Conservation (phyloP, 2,888 invertebrate species). For the Orthonychiurus folsomi region DNA sequence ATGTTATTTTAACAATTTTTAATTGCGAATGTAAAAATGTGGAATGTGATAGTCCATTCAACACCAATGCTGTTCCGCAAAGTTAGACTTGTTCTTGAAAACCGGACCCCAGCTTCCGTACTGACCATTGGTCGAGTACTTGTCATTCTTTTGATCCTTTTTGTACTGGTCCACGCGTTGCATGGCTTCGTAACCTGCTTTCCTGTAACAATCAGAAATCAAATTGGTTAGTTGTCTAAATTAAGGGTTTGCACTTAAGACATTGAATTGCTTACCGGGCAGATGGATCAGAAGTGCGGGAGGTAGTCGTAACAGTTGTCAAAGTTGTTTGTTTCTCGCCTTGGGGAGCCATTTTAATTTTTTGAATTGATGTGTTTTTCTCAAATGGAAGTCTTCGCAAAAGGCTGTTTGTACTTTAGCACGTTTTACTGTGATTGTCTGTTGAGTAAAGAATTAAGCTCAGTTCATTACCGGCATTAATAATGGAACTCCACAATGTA, state of each 20-base stretch:
- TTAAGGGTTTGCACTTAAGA: not conserved
- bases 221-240: not conserved
- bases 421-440: too few relatives aligned
- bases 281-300: slow-evolving; percentile 23
- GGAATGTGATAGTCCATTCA: slow-evolving; percentile 21
- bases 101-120: slow-evolving; percentile 63
- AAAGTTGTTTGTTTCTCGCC: slow-evolving; percentile 27
- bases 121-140: slow-evolving; percentile 45
- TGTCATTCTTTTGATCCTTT: slow-evolving; percentile 31
- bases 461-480: too few relatives aligned
- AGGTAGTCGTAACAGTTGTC: slow-evolving; percentile 17
- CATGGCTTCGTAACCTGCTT: slow-evolving; percentile 42
- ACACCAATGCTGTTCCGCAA: slow-evolving; percentile 57
- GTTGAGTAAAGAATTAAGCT: too few relatives aligned
- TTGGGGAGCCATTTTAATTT: slow-evolving; percentile 32
- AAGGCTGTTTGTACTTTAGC: too few relatives aligned
- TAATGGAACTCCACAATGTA: too few relatives aligned
- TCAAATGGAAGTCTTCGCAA: too few relatives aligned
- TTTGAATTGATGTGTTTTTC: not conserved
- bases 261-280: slow-evolving; percentile 23
- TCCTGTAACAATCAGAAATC: slow-evolving; percentile 40
- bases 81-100: slow-evolving; percentile 64
- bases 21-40: not conserved
- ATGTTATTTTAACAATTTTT: not conserved
- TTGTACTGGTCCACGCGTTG: slow-evolving; percentile 45